These are phyloP conservation scores for Acropternis orthonyx DNA, from an alignment of 2,797 vertebrate genomes.

Conservation along the genomic window DNA sequence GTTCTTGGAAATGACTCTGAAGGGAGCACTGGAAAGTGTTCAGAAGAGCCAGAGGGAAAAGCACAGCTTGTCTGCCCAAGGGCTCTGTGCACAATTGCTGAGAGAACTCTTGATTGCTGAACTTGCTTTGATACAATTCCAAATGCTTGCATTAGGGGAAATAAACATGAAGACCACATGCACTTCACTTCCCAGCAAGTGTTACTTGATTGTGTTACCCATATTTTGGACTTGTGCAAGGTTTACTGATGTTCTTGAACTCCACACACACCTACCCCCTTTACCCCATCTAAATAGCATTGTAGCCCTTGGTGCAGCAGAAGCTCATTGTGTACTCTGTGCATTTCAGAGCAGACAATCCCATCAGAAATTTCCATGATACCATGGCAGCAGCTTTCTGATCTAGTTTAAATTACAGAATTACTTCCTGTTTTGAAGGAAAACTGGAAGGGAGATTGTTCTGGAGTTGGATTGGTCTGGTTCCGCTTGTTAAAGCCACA, in stretches of 20 bases:
- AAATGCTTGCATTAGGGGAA: neutral
- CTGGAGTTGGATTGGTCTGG: constrained; percentile 28
- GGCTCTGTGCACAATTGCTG: accelerated
- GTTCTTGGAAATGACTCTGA: neutral
- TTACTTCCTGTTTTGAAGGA: constrained; percentile 30
- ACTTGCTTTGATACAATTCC: neutral
- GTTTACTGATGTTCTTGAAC: neutral
- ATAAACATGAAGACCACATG: neutral
- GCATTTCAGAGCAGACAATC: neutral
- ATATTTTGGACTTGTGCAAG: neutral
- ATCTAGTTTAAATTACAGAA: constrained; percentile 11
- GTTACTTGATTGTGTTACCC: neutral
- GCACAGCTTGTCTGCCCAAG: neutral
- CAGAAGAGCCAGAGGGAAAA: neutral
- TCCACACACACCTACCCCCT: neutral
- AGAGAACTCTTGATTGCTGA: neutral
- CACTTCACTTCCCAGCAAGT: neutral
- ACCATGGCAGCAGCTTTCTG: neutral
- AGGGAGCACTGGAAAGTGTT: neutral
- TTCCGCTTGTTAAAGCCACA: constrained; percentile 16
- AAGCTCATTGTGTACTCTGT: neutral
- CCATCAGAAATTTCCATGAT: neutral
- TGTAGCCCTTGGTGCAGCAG: accelerated
- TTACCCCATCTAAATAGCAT: neutral
- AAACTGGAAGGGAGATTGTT: neutral